A percentile compares a stretch with the other conserved stretches of the same genome.
phyloP scores from a whole-genome alignment of 1,140 invertebrate species.

The Ectropis grisescens region DNA sequence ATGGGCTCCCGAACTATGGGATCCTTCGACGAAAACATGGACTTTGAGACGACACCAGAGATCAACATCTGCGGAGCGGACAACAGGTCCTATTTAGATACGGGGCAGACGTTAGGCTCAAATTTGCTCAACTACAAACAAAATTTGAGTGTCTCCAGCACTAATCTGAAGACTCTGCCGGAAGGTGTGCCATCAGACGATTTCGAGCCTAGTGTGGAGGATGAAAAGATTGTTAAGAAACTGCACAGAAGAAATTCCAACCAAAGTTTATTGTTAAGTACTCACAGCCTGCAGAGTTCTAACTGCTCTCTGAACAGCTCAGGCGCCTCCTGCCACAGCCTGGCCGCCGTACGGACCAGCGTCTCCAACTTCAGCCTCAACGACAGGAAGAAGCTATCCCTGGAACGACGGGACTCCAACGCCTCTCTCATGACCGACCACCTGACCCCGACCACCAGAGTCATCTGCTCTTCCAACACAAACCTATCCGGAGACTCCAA shows the following conservation, averaged over 20 bases:
- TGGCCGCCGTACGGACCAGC: slow-evolving; percentile 56
- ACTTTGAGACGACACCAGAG: slow-evolving; percentile 40
- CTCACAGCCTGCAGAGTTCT: slow-evolving; percentile 59
- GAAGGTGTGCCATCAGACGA: slow-evolving; percentile 77
- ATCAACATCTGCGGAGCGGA: slow-evolving; percentile 40
- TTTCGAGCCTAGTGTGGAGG: slow-evolving; percentile 65
- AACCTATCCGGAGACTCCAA: slow-evolving; percentile 51
- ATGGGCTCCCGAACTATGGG: slow-evolving; percentile 55
- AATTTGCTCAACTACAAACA: slow-evolving; percentile 65
- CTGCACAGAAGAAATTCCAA: slow-evolving; percentile 86
- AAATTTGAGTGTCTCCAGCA: slow-evolving; percentile 71
- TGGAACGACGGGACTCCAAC: slow-evolving; percentile 87
- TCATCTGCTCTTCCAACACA: slow-evolving; percentile 50
- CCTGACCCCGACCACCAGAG: slow-evolving; percentile 43
- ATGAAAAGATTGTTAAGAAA: slow-evolving; percentile 55
- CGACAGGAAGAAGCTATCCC: slow-evolving; percentile 72
- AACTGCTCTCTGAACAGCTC: slow-evolving; percentile 60
- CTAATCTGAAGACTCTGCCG: slow-evolving; percentile 75
- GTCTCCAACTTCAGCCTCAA: slow-evolving; percentile 65
- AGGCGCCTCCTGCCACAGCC: slow-evolving; percentile 59
- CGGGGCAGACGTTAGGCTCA: slow-evolving; percentile 44
- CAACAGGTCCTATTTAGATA: slow-evolving; percentile 25
- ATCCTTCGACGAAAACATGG: slow-evolving; percentile 66
- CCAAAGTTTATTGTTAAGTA: slow-evolving; percentile 85
- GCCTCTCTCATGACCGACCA: slow-evolving; percentile 80